Percentiles rank a stretch among this genome's conserved stretches.
Evolutionary conservation across 2,888 invertebrate species (phyloP).

Genomic region (Apodemia mormo): DNA sequence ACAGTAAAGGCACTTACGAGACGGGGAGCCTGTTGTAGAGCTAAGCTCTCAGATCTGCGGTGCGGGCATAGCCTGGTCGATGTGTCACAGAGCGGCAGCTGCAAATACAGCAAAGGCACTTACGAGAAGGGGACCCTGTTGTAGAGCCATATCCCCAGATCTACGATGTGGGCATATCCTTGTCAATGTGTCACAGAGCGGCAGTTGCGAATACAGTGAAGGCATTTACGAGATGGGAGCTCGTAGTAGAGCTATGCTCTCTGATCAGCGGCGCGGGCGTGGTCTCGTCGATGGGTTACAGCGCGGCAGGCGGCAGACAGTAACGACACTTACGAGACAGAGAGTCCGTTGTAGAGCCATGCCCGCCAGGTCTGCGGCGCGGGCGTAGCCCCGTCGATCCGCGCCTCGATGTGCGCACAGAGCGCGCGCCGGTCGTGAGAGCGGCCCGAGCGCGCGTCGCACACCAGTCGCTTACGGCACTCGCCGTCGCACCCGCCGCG

Average conservation of each 20-base stretch:
- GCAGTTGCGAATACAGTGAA: slow-evolving; percentile 75
- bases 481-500: slow-evolving; percentile 91
- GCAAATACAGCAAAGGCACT: slow-evolving; percentile 65
- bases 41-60: slow-evolving; percentile 88
- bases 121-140: slow-evolving; percentile 93
- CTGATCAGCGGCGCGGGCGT: slow-evolving; percentile 73
- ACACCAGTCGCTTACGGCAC: slow-evolving; percentile 92
- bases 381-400: slow-evolving; percentile 56
- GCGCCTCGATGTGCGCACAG: too few species aligned
- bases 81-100: background rate
- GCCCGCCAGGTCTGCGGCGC: slow-evolving; percentile 65
- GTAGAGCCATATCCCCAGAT: slow-evolving; percentile 94
- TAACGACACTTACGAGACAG: background rate
- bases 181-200: slow-evolving; percentile 91
- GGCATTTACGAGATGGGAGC: background rate
- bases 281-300: slow-evolving; percentile 89
- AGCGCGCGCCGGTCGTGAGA: slow-evolving; percentile 89
- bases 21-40: slow-evolving; percentile 84
- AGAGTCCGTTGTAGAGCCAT: slow-evolving; percentile 82
- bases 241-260: slow-evolving; percentile 91
- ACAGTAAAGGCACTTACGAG: background rate
- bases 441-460: slow-evolving; percentile 92
- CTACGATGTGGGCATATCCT: slow-evolving; percentile 41
- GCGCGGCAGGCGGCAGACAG: slow-evolving; percentile 83
- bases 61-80: background rate